Percentiles rank a stretch among this genome's conserved stretches.
Conservation (phyloP, 2,113 vertebrate species). For the Haliaeetus leucogaster region DNA sequence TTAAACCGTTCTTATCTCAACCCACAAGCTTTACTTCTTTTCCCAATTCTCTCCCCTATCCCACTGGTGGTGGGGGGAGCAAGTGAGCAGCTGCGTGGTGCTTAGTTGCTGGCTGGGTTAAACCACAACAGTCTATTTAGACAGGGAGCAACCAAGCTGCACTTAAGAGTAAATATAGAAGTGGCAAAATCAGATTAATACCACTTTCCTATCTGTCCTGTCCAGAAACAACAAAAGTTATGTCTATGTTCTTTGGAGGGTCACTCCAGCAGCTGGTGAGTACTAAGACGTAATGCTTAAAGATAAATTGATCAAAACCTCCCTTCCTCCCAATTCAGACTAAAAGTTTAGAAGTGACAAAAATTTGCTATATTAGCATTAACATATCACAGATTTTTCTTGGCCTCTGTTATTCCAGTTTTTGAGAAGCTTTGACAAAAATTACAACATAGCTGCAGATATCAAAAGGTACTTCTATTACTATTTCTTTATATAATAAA, state of each 20-base stretch:
- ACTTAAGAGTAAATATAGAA: not conserved
- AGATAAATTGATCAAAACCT: not conserved
- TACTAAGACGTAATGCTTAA: not conserved
- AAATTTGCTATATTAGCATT: not conserved
- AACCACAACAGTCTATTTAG: not conserved
- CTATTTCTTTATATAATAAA: not conserved
- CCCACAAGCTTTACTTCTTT: no score
- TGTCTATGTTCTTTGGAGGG: accelerated
- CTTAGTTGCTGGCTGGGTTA: no score
- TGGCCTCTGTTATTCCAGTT: not conserved
- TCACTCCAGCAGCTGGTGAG: not conserved
- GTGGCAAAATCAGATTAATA: not conserved
- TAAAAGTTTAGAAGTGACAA: not conserved
- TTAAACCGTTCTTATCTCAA: no score
- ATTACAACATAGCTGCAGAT: not conserved
- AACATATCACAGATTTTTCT: not conserved
- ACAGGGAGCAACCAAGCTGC: not conserved
- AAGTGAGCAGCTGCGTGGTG: no score
- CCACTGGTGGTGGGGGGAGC: no score
- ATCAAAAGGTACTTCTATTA: not conserved
- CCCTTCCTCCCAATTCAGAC: not conserved
- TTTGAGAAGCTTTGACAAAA: not conserved
- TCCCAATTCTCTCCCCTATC: no score
- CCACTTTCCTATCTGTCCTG: not conserved
- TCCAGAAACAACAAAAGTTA: not conserved